Evolutionary conservation across 2,888 invertebrate species (phyloP).

Genomic region (Itoplectis maculator): DNA sequence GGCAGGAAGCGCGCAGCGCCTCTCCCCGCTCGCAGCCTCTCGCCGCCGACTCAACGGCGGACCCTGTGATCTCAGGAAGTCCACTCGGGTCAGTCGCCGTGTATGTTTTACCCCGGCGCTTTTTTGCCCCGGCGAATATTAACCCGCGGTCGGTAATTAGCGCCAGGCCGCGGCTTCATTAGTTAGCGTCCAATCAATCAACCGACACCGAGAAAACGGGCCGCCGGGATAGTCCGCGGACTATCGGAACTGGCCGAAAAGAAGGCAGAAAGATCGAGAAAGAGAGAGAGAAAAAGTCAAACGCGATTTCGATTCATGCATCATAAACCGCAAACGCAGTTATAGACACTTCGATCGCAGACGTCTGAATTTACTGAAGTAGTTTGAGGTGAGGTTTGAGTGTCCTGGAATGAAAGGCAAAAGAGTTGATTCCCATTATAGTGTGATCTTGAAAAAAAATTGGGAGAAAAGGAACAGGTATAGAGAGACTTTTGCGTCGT

Average conservation of each 20-base stretch:
- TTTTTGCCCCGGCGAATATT: conserved; percentile 73
- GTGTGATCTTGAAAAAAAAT: conserved; percentile 4
- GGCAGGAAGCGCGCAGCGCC: conserved; percentile 77
- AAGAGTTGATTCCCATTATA: background rate
- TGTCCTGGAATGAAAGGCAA: background rate
- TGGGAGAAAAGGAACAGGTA: background rate
- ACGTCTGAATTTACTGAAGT: background rate
- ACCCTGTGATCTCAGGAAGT: conserved; percentile 79
- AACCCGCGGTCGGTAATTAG: conserved; percentile 76
- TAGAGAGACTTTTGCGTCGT: background rate
- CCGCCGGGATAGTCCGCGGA: background rate
- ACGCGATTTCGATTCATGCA: background rate
- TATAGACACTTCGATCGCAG: too few species aligned
- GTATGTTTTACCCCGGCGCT: conserved; percentile 58
- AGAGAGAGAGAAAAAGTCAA: background rate
- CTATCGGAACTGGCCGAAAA: too few species aligned
- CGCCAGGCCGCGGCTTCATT: conserved; percentile 74
- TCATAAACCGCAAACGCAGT: conserved; percentile 13
- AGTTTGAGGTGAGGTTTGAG: background rate
- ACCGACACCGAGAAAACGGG: conserved; percentile 32
- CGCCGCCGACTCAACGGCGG: conserved; percentile 64
- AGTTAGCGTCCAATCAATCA: conserved; percentile 80
- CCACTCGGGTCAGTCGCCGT: conserved; percentile 62
- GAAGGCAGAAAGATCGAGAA: too few species aligned
- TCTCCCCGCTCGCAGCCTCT: too few species aligned